Evolutionary conservation across 2,113 vertebrate species (phyloP), one percentile per base, ranked within the genome.

Genomic region (Tapirus terrestris): DNA sequence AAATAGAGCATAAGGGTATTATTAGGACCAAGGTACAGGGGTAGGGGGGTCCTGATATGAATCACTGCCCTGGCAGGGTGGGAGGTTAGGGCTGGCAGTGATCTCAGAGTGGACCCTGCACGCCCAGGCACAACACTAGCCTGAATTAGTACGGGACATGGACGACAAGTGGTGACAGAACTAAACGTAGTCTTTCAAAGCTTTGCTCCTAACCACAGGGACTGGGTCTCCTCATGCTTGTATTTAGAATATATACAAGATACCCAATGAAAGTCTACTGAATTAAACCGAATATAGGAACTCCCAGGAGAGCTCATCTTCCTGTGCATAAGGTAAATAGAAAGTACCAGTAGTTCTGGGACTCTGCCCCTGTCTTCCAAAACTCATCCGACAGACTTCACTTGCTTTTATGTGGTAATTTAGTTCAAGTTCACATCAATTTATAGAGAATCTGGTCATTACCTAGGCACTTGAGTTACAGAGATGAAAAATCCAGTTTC

Each of bases 121-220:
- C 4, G 21, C 8, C 18, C 1, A 20, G 36, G 7, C 31, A 29
- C 3, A 48, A 6, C 1, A 53, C 2, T 27, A 84, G 3, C 13
- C n/a, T 63, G 39, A 70, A 39, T 72, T 33, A 76, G 21, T 18
- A 68, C 6, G 23, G 48, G 36, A 51, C 20, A 36, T 25, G 1
- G 21, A 29, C 23, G 39, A 79, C 48, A 88, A 45, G 10, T 60
- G 67, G 29, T 27, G 9, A 63, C 11, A 68, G 70, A 88, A 48
- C 20, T 65, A 63, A 79, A 36, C 10, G 31, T 21, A 65, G 68
- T 8, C n/a, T 83, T 70, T 88, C 70, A 89, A 36, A 73, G 75
- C 56, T 83, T 60, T 83, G 61, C 33, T 91, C 23, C 17, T 72
- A 67, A 65, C 4, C 29, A 53, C 11, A 89, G 73, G 18, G 36